Percentiles rank a stretch among this genome's conserved stretches.
Conservation (phyloP, 92 coral and sea anemone genomes). For the Palythoa grandis region DNA sequence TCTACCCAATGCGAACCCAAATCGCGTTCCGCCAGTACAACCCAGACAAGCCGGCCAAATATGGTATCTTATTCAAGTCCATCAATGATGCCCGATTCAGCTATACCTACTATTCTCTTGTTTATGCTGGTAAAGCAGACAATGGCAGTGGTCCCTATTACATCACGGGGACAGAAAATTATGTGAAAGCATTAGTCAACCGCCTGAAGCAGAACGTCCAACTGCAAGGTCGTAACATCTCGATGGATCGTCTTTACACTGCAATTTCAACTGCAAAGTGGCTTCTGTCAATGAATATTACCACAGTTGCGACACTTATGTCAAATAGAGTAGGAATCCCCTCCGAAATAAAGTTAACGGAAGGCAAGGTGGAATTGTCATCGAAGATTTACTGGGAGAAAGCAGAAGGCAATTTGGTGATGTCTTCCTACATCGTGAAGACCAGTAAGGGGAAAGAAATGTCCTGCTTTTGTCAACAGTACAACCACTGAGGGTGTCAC, state of each 20-base stretch:
- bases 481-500: neutral
- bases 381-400: neutral
- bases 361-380: neutral
- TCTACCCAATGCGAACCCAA: slow-evolving; percentile 11
- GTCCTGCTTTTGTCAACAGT: slow-evolving; percentile 7
- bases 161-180: neutral
- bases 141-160: neutral
- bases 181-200: neutral
- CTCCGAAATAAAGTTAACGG: neutral
- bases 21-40: neutral
- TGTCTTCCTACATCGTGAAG: neutral
- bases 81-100: slow-evolving; percentile 2
- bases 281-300: neutral
- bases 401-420: neutral
- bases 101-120: neutral
- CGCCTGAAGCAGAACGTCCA: neutral
- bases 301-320: neutral
- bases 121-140: neutral
- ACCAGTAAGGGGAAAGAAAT: neutral
- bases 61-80: slow-evolving; percentile 3
- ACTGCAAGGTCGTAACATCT: neutral
- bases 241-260: neutral
- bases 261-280: neutral
- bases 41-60: neutral
- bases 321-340: neutral